Percentiles rank a stretch among this genome's conserved stretches.
These are phyloP conservation scores for Scleropages formosus DNA, from an alignment of 2,797 vertebrate genomes.

Conservation along the genomic window DNA sequence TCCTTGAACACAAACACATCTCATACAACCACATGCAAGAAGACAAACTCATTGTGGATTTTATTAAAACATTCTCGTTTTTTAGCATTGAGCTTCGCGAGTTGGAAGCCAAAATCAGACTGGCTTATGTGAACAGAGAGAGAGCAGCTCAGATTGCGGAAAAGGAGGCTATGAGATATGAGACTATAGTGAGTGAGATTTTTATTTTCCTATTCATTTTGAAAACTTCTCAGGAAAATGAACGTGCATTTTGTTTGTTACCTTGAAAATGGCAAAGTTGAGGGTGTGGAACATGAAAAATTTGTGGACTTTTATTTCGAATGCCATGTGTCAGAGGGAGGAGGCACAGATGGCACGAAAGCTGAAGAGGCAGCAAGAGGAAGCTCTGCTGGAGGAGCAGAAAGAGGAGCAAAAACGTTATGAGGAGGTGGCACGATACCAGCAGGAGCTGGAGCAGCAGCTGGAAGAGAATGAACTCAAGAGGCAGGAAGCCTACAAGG, in stretches of 20 bases:
- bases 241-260: too few species aligned
- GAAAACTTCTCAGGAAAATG: too few species aligned
- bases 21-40: not conserved
- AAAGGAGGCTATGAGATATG: constrained; percentile 73
- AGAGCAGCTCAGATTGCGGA: constrained; percentile 86
- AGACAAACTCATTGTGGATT: not conserved
- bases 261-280: too few species aligned
- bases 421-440: constrained; percentile 68
- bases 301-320: too few species aligned
- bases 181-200: constrained; percentile 72
- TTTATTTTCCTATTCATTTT: too few species aligned
- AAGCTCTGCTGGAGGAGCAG: constrained; percentile 60
- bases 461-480: constrained; percentile 77
- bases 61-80: not conserved
- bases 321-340: constrained; percentile 62
- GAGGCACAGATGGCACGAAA: constrained; percentile 70
- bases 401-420: constrained; percentile 63
- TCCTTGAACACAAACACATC: not conserved
- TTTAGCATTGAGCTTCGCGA: constrained; percentile 85
- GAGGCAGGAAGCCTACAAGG: constrained; percentile 81
- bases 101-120: constrained; percentile 80
- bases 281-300: too few species aligned
- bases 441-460: constrained; percentile 79
- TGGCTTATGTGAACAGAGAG: constrained; percentile 85
- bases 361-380: constrained; percentile 72